Percentiles rank a stretch among this genome's conserved stretches.
These are phyloP conservation scores for Apamea epomidion DNA, from an alignment of 2,888 invertebrate genomes.

Conservation along the genomic window DNA sequence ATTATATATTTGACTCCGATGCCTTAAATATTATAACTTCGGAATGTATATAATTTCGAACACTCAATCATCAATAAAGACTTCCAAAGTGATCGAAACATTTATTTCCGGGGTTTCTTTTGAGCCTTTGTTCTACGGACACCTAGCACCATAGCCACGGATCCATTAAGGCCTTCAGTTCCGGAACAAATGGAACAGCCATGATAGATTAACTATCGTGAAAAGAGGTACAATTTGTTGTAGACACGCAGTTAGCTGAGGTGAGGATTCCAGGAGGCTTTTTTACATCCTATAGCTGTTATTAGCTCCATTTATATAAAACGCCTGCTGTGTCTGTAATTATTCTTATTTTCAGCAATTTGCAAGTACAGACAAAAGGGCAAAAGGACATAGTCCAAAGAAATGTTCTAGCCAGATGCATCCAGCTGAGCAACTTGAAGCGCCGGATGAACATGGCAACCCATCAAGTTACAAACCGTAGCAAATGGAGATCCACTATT, in stretches of 20 bases:
- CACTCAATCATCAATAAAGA: background rate
- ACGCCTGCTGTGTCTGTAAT: background rate
- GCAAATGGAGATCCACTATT: background rate
- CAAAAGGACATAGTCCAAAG: background rate
- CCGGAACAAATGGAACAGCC: conserved; percentile 30
- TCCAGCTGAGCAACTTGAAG: background rate
- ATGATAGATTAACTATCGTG: conserved; percentile 24
- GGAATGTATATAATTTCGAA: background rate
- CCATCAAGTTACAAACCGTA: background rate
- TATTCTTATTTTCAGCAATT: background rate
- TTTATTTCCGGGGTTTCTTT: background rate
- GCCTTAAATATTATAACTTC: background rate
- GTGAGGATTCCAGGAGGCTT: background rate
- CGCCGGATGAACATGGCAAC: background rate
- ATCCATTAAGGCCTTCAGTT: conserved; percentile 28
- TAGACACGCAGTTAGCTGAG: conserved; percentile 22
- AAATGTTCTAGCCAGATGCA: background rate
- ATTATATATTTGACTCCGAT: background rate
- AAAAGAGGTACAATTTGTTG: conserved; percentile 27
- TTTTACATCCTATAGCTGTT: background rate
- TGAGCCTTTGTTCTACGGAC: background rate
- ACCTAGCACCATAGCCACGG: background rate
- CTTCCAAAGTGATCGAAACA: conserved; percentile 4
- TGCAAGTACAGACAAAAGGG: background rate
- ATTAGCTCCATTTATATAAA: too few relatives aligned